These are phyloP conservation scores for Troglohyphantes excavatus DNA, from an alignment of 2,888 invertebrate genomes.

Conservation along the genomic window DNA sequence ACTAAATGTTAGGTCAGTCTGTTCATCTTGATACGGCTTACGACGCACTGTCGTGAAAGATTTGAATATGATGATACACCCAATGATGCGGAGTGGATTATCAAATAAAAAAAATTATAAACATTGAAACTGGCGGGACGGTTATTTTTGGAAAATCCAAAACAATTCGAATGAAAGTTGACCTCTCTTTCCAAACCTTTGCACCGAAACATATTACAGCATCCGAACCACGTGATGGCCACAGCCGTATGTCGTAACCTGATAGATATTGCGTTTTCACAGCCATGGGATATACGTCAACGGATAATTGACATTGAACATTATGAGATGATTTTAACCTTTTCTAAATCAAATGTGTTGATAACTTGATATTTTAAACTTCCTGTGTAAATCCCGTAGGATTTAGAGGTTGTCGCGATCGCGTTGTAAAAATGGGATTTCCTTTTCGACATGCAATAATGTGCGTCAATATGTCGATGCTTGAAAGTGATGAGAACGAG, in stretches of 20 bases:
- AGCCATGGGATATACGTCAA: neutral
- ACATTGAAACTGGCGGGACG: conserved; percentile 25
- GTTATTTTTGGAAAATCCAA: conserved; percentile 41
- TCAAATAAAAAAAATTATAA: too few species aligned
- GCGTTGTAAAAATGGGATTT: neutral
- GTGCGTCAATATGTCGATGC: neutral
- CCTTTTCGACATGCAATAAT: neutral
- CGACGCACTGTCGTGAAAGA: too few species aligned
- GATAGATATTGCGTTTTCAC: too few species aligned
- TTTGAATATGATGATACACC: too few species aligned
- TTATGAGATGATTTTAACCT: neutral
- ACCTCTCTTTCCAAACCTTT: conserved; percentile 47
- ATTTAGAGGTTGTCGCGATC: too few species aligned
- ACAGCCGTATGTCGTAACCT: conserved; percentile 28
- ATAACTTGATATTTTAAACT: neutral
- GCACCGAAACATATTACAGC: conserved; percentile 67
- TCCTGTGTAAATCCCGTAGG: too few species aligned
- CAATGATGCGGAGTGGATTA: too few species aligned
- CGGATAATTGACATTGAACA: conserved; percentile 18
- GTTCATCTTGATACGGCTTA: too few species aligned
- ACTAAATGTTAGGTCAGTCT: too few species aligned
- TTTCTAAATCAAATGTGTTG: too few species aligned
- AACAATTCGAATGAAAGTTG: conserved; percentile 29
- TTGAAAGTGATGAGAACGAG: neutral
- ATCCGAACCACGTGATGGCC: neutral